Base-by-base conservation (phyloP, 1,140 invertebrate genomes). In the Drosophila rufa region DNA sequence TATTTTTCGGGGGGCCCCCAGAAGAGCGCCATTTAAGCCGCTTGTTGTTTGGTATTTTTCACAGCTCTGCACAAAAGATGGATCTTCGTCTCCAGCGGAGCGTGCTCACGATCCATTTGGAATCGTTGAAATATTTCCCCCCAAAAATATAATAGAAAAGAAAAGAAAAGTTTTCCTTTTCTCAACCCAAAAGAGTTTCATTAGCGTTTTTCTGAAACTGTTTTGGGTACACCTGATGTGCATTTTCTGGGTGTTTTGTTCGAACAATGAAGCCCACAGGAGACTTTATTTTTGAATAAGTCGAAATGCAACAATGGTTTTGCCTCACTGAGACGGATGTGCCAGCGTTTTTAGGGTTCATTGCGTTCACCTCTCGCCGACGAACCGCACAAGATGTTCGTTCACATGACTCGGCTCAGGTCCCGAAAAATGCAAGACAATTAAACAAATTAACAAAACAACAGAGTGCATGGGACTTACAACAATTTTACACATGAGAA, bases 401-500 rank as follows among this genome's bases (percentile, higher is more conserved):
- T 87, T 87, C 83, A 87, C 83, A 87, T 87, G 83, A 87, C 83
- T 83, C 80, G 79, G 33, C 82, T 30, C 30, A 8, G 69, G 73
- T 22, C 65, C 75, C 50, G 59, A 61, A 56, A 58, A 85, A 86
- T 85, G 83, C 83, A 78, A 89, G 77, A 87, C 83, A 87, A 87
- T 87, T 87, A 89, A 87, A 87, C 83, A 87, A 87, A 87, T 89
- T 89, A 87, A 87, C 83, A 82, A 85, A 60, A 82, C 71, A 74
- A 80, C 55, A 55, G 58, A 64, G 50, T 43, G 38, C 55, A 22
- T 38, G 56, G 74, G 45, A 53, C 71, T 48, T 65, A 71, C 47
- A 77, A 62, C 80, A 89, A 87, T 89, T 87, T 87, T 84, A 89
- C 83, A 87, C 84, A 87, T 89, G 83, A 89, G 83, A 87, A 87